These are phyloP conservation scores for Gyrodactylus bullatarudis DNA, from an alignment of 1,140 invertebrate species.

Conservation along the genomic window DNA sequence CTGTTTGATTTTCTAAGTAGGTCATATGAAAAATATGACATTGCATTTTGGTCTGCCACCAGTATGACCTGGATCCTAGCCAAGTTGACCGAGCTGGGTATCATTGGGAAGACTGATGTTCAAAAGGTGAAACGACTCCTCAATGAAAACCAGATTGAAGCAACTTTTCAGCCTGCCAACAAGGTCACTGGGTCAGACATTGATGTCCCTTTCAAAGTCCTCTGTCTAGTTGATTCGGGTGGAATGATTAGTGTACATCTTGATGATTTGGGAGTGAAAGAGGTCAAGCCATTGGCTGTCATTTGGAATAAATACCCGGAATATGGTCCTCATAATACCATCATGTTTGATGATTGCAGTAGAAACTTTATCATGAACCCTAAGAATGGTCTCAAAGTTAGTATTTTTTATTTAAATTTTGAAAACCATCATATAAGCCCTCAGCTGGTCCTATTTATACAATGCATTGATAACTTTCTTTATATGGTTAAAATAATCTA, in stretches of 20 bases:
- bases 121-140: background rate
- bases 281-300: background rate
- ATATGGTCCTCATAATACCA: conserved; percentile 3
- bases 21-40: background rate
- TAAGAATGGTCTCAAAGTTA: background rate
- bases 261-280: background rate
- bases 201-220: background rate
- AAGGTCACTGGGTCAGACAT: background rate
- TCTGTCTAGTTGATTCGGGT: background rate
- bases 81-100: background rate
- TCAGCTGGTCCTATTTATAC: background rate
- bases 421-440: background rate
- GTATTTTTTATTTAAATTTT: background rate
- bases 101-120: background rate
- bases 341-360: conserved; percentile 3
- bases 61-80: background rate
- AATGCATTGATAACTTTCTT: background rate
- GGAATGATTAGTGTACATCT: conserved; percentile 5
- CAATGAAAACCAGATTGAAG: background rate
- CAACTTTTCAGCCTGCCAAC: background rate
- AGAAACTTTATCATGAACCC: conserved; percentile 5
- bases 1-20: background rate
- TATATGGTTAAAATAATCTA: background rate
- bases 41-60: conserved; percentile 1
- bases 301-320: conserved; percentile 1